These are phyloP conservation scores for Eupithecia dodoneata DNA, from an alignment of 2,888 invertebrate species.

Conservation along the genomic window DNA sequence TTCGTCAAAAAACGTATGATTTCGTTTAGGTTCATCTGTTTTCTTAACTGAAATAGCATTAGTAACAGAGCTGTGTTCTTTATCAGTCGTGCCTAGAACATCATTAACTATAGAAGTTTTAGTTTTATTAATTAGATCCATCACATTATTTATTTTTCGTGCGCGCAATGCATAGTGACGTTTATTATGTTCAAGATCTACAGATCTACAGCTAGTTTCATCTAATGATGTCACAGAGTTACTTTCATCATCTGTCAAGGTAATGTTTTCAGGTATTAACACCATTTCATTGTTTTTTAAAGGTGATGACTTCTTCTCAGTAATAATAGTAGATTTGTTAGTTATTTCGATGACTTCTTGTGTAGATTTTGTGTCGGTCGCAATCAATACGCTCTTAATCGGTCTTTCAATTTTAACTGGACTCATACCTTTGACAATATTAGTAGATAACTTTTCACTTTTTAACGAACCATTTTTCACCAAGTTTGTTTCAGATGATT, in stretches of 20 bases:
- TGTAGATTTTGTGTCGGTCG: neutral
- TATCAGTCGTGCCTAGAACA: neutral
- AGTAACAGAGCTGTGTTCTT: neutral
- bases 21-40: slow-evolving; percentile 4
- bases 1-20: slow-evolving; percentile 37
- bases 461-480: neutral
- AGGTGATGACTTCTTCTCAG: slow-evolving; percentile 12
- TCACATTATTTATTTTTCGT: neutral
- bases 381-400: slow-evolving; percentile 3
- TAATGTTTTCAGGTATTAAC: slow-evolving; percentile 30
- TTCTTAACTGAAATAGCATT: slow-evolving; percentile 2
- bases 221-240: slow-evolving; percentile 15
- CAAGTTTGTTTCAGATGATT: neutral
- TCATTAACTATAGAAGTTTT: no score
- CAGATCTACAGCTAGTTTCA: neutral
- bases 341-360: slow-evolving; percentile 1
- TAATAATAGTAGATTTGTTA: neutral
- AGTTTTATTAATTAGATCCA: neutral
- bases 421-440: slow-evolving; percentile 8
- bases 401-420: slow-evolving; percentile 5
- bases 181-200: slow-evolving; percentile 19
- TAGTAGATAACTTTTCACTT: neutral
- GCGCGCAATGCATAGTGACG: slow-evolving; percentile 8
- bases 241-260: slow-evolving; percentile 15
- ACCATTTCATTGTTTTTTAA: slow-evolving; percentile 30